Percentiles rank a stretch among this genome's conserved stretches.
phyloP scores from a whole-genome alignment of 2,797 vertebrate species.

The Gadopsis bispinosus region DNA sequence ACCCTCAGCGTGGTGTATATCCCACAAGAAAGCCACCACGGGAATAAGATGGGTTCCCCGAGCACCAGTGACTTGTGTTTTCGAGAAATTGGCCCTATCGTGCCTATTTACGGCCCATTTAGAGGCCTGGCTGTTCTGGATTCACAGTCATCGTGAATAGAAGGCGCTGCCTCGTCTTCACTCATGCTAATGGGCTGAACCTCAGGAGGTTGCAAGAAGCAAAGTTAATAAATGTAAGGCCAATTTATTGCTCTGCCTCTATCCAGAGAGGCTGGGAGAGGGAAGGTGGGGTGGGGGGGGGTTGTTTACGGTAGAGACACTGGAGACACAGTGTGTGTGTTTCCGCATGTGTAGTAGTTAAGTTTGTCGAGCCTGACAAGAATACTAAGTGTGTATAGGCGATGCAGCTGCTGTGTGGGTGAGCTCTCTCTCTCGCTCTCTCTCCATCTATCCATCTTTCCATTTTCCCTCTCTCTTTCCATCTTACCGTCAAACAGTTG shows the following conservation, averaged over 20 bases:
- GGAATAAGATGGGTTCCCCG: slow-evolving; percentile 9
- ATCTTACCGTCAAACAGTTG: slow-evolving; percentile 10
- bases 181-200: slow-evolving; percentile 59
- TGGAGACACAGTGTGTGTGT: slow-evolving; percentile 52
- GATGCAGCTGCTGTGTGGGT: slow-evolving; percentile 67
- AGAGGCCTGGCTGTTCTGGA: slow-evolving; percentile 18
- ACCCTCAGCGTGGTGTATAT: not conserved
- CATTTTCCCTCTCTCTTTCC: not conserved
- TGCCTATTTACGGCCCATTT: slow-evolving; percentile 38
- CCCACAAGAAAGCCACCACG: slow-evolving; percentile 9
- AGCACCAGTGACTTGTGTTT: slow-evolving; percentile 20
- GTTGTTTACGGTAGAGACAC: slow-evolving; percentile 50
- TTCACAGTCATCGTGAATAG: slow-evolving; percentile 17
- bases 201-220: slow-evolving; percentile 53
- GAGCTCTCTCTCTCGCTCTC: slow-evolving; percentile 20
- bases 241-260: slow-evolving; percentile 61
- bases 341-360: slow-evolving; percentile 56
- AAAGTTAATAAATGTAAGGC: slow-evolving; percentile 66
- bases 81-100: slow-evolving; percentile 24
- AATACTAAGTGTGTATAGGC: slow-evolving; percentile 61
- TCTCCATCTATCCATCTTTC: not conserved
- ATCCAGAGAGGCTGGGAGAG: slow-evolving; percentile 34
- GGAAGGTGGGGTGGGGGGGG: not conserved
- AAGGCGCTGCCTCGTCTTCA: slow-evolving; percentile 13
- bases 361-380: slow-evolving; percentile 59